Conservation (phyloP, 2,888 invertebrate genomes). For the Phortica okadai region DNA sequence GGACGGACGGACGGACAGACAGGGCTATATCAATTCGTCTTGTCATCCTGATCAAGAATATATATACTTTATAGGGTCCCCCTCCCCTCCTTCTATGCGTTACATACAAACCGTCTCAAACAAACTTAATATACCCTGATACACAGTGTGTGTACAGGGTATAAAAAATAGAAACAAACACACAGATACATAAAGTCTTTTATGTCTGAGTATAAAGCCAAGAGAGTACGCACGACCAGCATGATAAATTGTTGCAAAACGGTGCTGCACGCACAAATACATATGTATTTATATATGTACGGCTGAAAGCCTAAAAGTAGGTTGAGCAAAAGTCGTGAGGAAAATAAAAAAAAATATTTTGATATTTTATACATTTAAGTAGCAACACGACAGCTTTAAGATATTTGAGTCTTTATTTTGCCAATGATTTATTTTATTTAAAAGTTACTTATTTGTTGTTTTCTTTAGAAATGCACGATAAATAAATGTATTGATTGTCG, state of each 20-base stretch:
- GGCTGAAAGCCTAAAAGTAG: not conserved
- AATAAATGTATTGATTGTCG: too few species aligned
- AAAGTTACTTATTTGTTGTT: not conserved
- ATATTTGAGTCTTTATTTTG: not conserved
- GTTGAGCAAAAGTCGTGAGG: not conserved
- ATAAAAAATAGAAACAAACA: not conserved
- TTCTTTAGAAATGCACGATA: too few species aligned
- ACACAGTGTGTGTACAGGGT: too few species aligned
- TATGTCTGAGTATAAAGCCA: not conserved
- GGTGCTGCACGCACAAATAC: conserved; percentile 17
- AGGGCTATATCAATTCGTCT: too few species aligned
- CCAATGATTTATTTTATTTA: not conserved
- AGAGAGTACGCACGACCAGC: conserved; percentile 34
- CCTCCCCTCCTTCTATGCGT: too few species aligned
- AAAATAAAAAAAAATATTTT: not conserved
- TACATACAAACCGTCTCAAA: too few species aligned
- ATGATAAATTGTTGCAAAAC: conserved; percentile 48
- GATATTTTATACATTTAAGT: not conserved
- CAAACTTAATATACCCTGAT: too few species aligned
- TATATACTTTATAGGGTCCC: too few species aligned
- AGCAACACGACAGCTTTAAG: not conserved
- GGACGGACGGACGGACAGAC: too few species aligned
- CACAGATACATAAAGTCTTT: not conserved
- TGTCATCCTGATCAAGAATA: too few species aligned
- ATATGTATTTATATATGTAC: not conserved